phyloP scores from a whole-genome alignment of 2,888 invertebrate genomes.

The Cloeon dipterum region DNA sequence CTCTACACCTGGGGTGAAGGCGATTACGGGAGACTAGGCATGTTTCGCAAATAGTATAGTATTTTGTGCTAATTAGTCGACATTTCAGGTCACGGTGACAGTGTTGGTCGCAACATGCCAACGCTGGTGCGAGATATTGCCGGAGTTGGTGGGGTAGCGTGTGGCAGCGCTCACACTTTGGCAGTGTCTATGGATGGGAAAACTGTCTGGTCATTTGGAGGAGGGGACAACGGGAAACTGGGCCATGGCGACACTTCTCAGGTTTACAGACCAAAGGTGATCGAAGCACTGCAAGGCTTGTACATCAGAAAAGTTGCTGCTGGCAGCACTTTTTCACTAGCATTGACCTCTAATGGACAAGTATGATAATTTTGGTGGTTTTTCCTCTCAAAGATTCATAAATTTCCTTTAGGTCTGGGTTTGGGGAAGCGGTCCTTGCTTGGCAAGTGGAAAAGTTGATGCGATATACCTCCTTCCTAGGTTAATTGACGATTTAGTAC shows the following conservation, averaged over 20 bases:
- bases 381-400: neutral
- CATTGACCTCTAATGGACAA: conserved; percentile 25
- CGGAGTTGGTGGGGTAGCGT: conserved; percentile 30
- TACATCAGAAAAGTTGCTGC: conserved; percentile 29
- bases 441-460: conserved; percentile 31
- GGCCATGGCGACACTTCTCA: conserved; percentile 23
- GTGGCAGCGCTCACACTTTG: conserved; percentile 29
- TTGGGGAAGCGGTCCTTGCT: conserved; percentile 34
- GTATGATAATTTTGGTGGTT: conserved; percentile 9
- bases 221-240: conserved; percentile 29
- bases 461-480: conserved; percentile 27
- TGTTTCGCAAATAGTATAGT: neutral
- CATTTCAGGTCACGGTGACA: conserved; percentile 41
- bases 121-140: conserved; percentile 29
- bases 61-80: no score
- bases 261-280: conserved; percentile 29
- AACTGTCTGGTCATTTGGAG: conserved; percentile 32
- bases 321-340: conserved; percentile 27
- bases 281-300: conserved; percentile 30
- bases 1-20: conserved; percentile 34
- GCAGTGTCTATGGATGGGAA: conserved; percentile 26
- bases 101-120: conserved; percentile 28
- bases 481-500: conserved; percentile 25
- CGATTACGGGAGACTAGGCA: conserved; percentile 24
- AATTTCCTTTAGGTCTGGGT: conserved; percentile 23